A percentile compares a stretch with the other conserved stretches of the same genome.
phyloP scores from a whole-genome alignment of 1,140 invertebrate species.

The Drosophila hydei region DNA sequence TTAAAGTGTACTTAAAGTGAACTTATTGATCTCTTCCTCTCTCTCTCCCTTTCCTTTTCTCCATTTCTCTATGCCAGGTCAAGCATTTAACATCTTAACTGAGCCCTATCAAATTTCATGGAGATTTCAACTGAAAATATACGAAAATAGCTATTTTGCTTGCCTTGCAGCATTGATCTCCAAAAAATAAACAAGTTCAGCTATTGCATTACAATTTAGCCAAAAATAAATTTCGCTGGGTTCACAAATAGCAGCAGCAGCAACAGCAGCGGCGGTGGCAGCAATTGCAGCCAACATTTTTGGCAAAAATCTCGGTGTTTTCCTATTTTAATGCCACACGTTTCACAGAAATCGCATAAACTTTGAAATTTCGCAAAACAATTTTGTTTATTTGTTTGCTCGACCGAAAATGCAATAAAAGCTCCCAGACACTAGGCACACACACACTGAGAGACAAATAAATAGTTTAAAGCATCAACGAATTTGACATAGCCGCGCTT shows the following conservation, averaged over 20 bases:
- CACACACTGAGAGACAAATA: not conserved
- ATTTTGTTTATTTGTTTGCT: slow-evolving; percentile 49
- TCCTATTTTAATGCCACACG: slow-evolving; percentile 44
- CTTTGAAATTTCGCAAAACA: slow-evolving; percentile 34
- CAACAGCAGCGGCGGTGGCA: not conserved
- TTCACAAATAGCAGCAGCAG: slow-evolving; percentile 33
- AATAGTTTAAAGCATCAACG: not conserved
- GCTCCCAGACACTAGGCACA: slow-evolving; percentile 35
- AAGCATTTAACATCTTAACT: not conserved
- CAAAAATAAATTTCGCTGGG: slow-evolving; percentile 26
- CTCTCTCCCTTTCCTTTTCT: not conserved
- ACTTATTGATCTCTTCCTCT: not conserved
- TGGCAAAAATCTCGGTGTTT: slow-evolving; percentile 10
- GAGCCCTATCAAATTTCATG: slow-evolving; percentile 10
- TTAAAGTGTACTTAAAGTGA: not conserved
- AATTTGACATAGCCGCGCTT: not conserved
- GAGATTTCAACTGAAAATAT: not conserved
- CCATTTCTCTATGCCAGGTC: not conserved
- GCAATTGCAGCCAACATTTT: slow-evolving; percentile 1
- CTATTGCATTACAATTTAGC: slow-evolving; percentile 37
- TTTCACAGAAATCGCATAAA: slow-evolving; percentile 47
- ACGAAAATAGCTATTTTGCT: slow-evolving; percentile 10
- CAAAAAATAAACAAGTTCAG: slow-evolving; percentile 35
- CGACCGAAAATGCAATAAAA: slow-evolving; percentile 60
- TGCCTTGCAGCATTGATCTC: slow-evolving; percentile 27